Base-by-base conservation (phyloP, 2,797 vertebrate species). In the Molothrus aeneus region DNA sequence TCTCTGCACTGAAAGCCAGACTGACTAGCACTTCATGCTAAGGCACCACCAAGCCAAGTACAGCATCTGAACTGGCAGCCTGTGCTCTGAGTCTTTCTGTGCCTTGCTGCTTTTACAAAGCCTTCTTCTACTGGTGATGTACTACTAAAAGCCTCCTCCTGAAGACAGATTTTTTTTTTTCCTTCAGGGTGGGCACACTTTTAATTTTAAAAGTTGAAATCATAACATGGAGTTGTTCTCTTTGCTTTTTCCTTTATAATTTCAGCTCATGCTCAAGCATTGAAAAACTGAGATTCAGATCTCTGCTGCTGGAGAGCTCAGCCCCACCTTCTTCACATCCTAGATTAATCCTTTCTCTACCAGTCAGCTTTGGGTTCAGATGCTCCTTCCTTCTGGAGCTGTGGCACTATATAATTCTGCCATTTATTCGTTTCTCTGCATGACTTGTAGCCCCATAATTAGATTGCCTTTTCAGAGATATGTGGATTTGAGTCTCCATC, bases 381-480 rank as follows among this genome's bases (percentile, higher is more conserved):
- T 38, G 7, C 21, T 54, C 6, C 32, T 82, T 79, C 19, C 9
- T 36, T 22, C 57, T 77, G 36, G 36, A 90, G n/a, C 36, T 72
- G 16, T 75, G 63, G 9, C 45, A n/a, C 4, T 56, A 3, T 40
- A n/a, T 12, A 54, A 3, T 1, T 1, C 32, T 72, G 45, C 9
- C 43, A n/a, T 28, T 21, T 59, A 6, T 59, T 80, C 0, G 1
- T 70, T 80, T 89, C 28, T 71, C 25, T 66, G 31, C 3, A 7
- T 56, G 53, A 45, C 40, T 75, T 0, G 0, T 29, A 83, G 36
- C 8, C 51, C 32, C n/a, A 5, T 14, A 6, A 13, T 43, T 80
- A 63, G 8, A 14, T 56, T 74, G 38, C 8, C 6, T 45, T 64
- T 56, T 66, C 50, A 88, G 34, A 73, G 47, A 79, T n/a, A 81